Base-by-base conservation (phyloP, 2,113 vertebrate species). In the Vulpes vulpes region DNA sequence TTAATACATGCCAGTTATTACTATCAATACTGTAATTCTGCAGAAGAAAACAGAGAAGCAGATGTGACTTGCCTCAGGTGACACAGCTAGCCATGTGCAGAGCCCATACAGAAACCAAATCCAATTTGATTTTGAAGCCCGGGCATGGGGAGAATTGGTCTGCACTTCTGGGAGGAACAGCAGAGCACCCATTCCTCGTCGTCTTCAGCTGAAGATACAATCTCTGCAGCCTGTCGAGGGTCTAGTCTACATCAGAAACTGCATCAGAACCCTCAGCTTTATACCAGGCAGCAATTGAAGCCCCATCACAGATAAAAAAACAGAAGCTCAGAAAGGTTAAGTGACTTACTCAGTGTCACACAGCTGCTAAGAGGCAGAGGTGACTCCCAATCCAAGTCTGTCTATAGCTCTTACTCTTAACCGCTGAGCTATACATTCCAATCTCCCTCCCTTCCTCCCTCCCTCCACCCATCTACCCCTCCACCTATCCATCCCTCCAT, bases 121-220 rank as follows among this genome's bases (percentile, higher is more conserved):
- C n/a, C 78, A 81, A 49, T 32, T 93, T 92, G 82, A 95, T 62
- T 65, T 87, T 57, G n/a, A 86, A 93, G 49, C 51, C 49, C 30
- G n/a, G 43, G 9, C 9, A 5, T 57, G 7, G 51, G 38, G 22
- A 57, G 35, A 53, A 9, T 19, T 10, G 3, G 32, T 27, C 49
- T 81, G 82, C 55, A 7, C 3, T 69, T 51, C 23, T 14, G 65
- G 74, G 14, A 64, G 20, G 12, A 3, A 38, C 6, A 38, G 0
- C n/a, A 25, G 86, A 27, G 3, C 9, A 15, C 51, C 65, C 11
- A 23, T 49, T 71, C 17, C 71, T 17, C 19, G 1, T n/a, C 30
- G 22, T 57, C 76, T n/a, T 32, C 43, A 27, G 43, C 38, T 19
- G 60, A 59, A 79, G 76, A 43, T 57, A 0, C 32, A 25, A 0